These are phyloP conservation scores for Notarius lentiginosus DNA, from an alignment of 2,113 vertebrate species.

Conservation along the genomic window DNA sequence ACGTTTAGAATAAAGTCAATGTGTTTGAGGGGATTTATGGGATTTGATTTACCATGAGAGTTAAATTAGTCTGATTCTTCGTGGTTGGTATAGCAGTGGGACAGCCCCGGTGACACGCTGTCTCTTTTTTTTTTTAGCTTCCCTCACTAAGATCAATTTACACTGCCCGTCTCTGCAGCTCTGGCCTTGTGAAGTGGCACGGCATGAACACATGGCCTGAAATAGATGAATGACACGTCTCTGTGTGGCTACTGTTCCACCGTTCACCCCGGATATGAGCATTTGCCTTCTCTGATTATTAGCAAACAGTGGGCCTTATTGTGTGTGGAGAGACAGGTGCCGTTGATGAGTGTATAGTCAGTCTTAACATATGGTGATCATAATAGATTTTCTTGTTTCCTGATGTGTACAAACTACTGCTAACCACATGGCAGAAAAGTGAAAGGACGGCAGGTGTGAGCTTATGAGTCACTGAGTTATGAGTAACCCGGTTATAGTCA, in stretches of 20 bases:
- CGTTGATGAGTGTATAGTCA: not conserved
- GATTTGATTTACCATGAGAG: not conserved
- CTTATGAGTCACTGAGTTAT: not conserved
- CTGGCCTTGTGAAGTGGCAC: conserved; percentile 3
- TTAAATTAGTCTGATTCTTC: not conserved
- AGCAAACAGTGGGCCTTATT: conserved; percentile 27
- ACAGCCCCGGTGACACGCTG: not conserved
- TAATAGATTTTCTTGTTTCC: not conserved
- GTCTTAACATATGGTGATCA: not conserved
- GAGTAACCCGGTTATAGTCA: not conserved
- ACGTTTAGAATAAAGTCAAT: not conserved
- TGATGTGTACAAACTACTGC: not conserved
- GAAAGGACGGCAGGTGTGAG: not conserved
- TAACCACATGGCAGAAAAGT: not conserved
- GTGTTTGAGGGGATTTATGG: not conserved
- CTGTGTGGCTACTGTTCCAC: conserved; percentile 5
- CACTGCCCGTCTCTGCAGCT: not conserved
- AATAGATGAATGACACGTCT: conserved; percentile 13
- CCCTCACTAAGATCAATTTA: conserved; percentile 13
- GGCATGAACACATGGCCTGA: conserved; percentile 15
- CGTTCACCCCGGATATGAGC: not conserved
- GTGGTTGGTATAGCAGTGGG: not conserved
- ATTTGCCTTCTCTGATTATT: conserved; percentile 17
- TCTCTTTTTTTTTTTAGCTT: conserved; percentile 24
- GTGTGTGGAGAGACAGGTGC: conserved; percentile 29